These are phyloP conservation scores for Epizoanthus illoricatus DNA, from an alignment of 92 coral and sea anemone species.

Conservation along the genomic window DNA sequence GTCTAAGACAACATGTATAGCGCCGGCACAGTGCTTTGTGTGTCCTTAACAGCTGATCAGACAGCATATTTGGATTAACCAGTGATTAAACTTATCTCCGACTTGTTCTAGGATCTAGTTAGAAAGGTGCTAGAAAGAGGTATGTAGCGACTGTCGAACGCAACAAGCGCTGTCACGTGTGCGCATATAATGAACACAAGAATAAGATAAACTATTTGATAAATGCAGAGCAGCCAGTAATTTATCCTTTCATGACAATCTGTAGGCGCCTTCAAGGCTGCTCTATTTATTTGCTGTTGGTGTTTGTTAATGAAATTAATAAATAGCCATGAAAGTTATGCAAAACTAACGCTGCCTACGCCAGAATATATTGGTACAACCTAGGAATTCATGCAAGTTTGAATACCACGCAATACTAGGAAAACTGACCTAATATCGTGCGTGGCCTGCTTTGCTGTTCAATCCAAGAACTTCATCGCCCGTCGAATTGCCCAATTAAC, in stretches of 20 bases:
- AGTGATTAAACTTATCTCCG: background rate
- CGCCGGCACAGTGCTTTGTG: background rate
- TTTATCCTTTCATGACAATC: slow-evolving; percentile 53
- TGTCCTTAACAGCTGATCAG: slow-evolving; percentile 5
- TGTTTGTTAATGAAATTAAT: slow-evolving; percentile 66
- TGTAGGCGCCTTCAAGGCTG: slow-evolving; percentile 76
- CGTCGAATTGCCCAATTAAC: slow-evolving; percentile 21
- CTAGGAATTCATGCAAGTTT: background rate
- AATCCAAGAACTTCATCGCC: too few relatives aligned
- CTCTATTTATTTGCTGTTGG: slow-evolving; percentile 48
- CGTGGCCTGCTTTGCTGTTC: background rate
- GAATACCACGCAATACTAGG: slow-evolving; percentile 20
- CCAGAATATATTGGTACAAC: slow-evolving; percentile 14
- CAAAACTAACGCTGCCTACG: slow-evolving; percentile 4
- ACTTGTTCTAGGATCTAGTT: background rate
- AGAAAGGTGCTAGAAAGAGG: background rate
- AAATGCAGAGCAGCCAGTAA: slow-evolving; percentile 23
- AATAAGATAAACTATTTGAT: slow-evolving; percentile 3
- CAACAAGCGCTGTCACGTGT: background rate
- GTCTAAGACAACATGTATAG: background rate
- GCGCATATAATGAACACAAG: background rate
- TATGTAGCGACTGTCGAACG: background rate
- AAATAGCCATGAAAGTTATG: slow-evolving; percentile 32
- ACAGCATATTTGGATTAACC: slow-evolving; percentile 6
- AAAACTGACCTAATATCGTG: background rate